Percentiles rank a stretch among this genome's conserved stretches.
phyloP scores from a whole-genome alignment of 1,140 invertebrate genomes.

The Cydia splendana region DNA sequence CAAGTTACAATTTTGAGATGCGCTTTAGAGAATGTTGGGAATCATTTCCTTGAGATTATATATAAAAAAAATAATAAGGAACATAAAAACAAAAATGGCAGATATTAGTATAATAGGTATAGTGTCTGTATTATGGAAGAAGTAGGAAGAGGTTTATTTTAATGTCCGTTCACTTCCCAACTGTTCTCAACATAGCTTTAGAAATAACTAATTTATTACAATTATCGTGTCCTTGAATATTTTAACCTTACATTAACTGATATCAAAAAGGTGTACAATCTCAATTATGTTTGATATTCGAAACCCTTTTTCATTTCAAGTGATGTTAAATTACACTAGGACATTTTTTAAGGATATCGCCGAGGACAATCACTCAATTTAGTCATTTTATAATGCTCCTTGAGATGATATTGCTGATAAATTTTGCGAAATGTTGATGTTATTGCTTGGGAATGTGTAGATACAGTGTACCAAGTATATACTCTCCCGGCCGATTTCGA shows the following conservation, averaged over 20 bases:
- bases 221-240: background rate
- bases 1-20: too few relatives aligned
- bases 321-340: background rate
- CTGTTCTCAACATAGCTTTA: background rate
- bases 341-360: conserved; percentile 5
- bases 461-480: too few relatives aligned
- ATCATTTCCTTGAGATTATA: too few relatives aligned
- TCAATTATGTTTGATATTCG: background rate
- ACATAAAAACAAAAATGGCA: background rate
- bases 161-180: background rate
- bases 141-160: background rate
- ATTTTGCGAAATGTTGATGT: background rate
- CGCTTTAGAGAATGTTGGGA: too few relatives aligned
- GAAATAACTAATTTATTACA: background rate
- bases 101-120: background rate
- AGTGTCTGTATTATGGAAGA: background rate
- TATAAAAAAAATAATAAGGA: too few relatives aligned
- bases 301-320: background rate
- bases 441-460: background rate
- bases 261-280: background rate
- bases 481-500: too few relatives aligned
- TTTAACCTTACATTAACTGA: background rate
- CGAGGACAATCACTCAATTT: background rate
- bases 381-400: background rate
- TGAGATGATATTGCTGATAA: background rate